phyloP scores from a whole-genome alignment of 2,797 vertebrate genomes.

The Hyperoplus lanceolatus region DNA sequence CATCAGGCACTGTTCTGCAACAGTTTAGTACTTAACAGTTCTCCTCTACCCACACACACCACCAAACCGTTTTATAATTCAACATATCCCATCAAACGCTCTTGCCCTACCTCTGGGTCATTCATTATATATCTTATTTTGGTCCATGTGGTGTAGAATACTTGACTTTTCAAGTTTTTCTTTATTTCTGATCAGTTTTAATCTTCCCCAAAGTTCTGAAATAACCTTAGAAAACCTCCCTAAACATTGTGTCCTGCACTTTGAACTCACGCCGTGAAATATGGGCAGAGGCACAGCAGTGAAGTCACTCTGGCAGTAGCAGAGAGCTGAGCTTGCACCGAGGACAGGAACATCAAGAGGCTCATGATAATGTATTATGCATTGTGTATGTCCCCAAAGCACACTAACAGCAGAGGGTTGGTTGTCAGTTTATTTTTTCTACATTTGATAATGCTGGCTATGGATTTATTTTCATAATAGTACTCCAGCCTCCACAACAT shows the following conservation, averaged over 20 bases:
- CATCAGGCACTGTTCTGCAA: conserved; percentile 31
- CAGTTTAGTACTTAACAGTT: conserved; percentile 51
- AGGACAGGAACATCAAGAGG: conserved; percentile 12
- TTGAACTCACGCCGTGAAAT: conserved; percentile 41
- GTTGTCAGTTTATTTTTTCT: conserved; percentile 40
- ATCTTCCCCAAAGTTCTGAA: conserved; percentile 19
- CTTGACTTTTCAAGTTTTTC: not conserved
- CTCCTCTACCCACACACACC: conserved; percentile 35
- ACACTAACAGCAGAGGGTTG: conserved; percentile 12
- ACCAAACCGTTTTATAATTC: conserved; percentile 40
- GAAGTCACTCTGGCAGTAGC: conserved; percentile 50
- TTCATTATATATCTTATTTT: conserved; percentile 3
- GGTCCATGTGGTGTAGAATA: not conserved
- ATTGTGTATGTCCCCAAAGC: conserved; percentile 15
- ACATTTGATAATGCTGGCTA: conserved; percentile 6
- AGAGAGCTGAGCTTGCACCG: conserved; percentile 45
- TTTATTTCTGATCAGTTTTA: not conserved
- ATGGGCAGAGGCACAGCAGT: conserved; percentile 49
- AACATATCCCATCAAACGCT: conserved; percentile 12
- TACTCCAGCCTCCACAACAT: not conserved
- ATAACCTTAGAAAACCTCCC: conserved; percentile 31
- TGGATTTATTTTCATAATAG: not conserved
- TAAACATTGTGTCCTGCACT: conserved; percentile 49
- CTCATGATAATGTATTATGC: conserved; percentile 23
- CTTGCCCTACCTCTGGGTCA: conserved; percentile 15